Percentiles rank a stretch among this genome's conserved stretches.
phyloP scores from a whole-genome alignment of 2,113 vertebrate genomes.

The Peromyscus maniculatus region DNA sequence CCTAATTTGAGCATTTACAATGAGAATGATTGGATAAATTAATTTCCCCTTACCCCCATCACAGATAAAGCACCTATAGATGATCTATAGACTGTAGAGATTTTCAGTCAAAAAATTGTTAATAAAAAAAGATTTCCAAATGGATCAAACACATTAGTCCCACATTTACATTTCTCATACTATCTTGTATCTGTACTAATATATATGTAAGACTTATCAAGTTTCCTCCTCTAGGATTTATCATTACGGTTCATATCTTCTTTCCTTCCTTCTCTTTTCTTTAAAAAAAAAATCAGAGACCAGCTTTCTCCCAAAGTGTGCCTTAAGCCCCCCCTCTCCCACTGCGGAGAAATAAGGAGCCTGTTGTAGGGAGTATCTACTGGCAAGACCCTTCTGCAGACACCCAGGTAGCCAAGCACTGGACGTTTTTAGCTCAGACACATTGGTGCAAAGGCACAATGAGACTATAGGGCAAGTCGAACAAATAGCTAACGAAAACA shows the following conservation, averaged over 20 bases:
- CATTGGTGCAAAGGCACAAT: slow-evolving; percentile 11
- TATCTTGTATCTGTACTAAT: slow-evolving; percentile 24
- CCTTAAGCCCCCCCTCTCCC: not conserved
- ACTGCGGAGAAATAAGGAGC: not conserved
- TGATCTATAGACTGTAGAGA: slow-evolving; percentile 8
- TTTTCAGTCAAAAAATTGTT: slow-evolving; percentile 35
- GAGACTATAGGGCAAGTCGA: slow-evolving; percentile 19
- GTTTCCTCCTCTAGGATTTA: slow-evolving; percentile 60
- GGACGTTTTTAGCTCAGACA: not conserved
- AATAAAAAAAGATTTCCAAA: slow-evolving; percentile 57
- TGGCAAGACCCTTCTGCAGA: not conserved
- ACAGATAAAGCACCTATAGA: slow-evolving; percentile 49
- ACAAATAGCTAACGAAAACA: slow-evolving; percentile 48
- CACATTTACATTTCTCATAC: slow-evolving; percentile 52
- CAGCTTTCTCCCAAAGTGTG: slow-evolving; percentile 61
- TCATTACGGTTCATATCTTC: slow-evolving; percentile 29
- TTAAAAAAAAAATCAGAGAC: slow-evolving; percentile 5
- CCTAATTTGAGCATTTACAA: slow-evolving; percentile 59
- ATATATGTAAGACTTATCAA: slow-evolving; percentile 52
- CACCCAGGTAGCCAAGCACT: slow-evolving; percentile 9
- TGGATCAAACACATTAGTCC: slow-evolving; percentile 32
- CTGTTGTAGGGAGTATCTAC: not conserved
- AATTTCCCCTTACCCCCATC: slow-evolving; percentile 2
- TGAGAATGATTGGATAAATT: slow-evolving; percentile 53
- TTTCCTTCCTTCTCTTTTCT: not conserved